Conservation (phyloP, 2,797 vertebrate species). For the Enteromius afrohamiltoni region DNA sequence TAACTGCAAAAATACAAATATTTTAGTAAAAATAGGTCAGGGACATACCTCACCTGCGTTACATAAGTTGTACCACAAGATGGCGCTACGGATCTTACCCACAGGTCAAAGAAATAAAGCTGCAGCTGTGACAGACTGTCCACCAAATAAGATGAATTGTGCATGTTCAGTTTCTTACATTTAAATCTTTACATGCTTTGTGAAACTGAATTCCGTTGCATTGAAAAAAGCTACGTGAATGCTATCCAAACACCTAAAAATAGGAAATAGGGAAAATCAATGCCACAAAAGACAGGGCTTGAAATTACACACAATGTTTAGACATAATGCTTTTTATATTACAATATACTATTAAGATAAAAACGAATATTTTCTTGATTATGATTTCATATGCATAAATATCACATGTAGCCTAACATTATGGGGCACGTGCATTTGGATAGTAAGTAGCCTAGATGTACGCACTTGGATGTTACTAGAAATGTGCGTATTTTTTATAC, state of each 20-base stretch:
- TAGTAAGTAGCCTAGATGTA: not conserved
- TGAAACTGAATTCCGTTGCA: not conserved
- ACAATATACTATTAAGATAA: not conserved
- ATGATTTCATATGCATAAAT: not conserved
- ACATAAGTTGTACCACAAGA: not conserved
- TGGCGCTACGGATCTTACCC: slow-evolving; percentile 22
- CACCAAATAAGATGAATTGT: not conserved
- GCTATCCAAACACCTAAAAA: not conserved
- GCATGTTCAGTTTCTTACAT: not conserved
- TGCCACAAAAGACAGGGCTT: slow-evolving; percentile 6
- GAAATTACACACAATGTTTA: not conserved
- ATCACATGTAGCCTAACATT: not conserved
- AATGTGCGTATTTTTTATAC: not conserved
- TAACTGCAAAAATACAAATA: not conserved
- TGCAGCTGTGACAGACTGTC: not conserved
- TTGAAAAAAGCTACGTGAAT: not conserved
- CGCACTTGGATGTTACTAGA: not conserved
- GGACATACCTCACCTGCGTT: not conserved
- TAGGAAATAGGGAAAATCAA: not conserved
- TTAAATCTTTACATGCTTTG: not conserved
- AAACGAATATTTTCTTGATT: not conserved
- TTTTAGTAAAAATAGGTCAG: not conserved
- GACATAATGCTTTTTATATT: not conserved
- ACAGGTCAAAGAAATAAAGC: not conserved
- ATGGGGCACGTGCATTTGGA: not conserved